Conservation (phyloP, 1,140 invertebrate species). For the Arion vulgaris region DNA sequence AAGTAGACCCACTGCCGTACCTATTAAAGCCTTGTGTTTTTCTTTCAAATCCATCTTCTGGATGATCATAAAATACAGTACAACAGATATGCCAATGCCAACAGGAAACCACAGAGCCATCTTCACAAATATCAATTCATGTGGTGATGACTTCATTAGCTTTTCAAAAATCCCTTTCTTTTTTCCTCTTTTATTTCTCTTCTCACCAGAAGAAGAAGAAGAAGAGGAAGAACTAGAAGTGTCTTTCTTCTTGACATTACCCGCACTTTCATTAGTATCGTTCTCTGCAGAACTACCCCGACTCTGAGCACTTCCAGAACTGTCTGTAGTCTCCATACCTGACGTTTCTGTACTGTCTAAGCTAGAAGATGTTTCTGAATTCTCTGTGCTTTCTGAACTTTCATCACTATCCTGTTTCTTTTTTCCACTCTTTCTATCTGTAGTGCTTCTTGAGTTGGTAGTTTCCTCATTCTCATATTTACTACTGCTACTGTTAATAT, state of each 20-base stretch:
- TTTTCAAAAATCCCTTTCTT: neutral
- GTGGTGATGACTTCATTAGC: slow-evolving; percentile 37
- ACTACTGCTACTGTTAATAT: too few relatives aligned
- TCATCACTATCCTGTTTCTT: too few relatives aligned
- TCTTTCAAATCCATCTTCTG: slow-evolving; percentile 45
- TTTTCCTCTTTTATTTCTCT: slow-evolving; percentile 24
- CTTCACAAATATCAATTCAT: slow-evolving; percentile 42
- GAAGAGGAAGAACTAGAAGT: neutral
- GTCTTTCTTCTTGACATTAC: neutral
- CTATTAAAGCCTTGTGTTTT: slow-evolving; percentile 40
- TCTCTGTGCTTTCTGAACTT: too few relatives aligned
- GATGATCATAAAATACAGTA: slow-evolving; percentile 46
- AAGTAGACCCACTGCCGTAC: slow-evolving; percentile 44
- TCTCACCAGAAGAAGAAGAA: neutral
- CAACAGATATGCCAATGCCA: slow-evolving; percentile 32
- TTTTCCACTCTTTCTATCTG: too few relatives aligned
- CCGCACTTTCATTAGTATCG: neutral
- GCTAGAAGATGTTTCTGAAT: neutral
- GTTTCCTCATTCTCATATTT: too few relatives aligned
- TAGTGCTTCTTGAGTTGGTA: too few relatives aligned
- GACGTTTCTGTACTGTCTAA: neutral
- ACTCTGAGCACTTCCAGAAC: neutral
- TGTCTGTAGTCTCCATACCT: neutral
- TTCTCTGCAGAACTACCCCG: neutral
- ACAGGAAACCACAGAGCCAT: slow-evolving; percentile 44